phyloP scores from a whole-genome alignment of 2,797 vertebrate genomes.

The Hippocampus kuda region DNA sequence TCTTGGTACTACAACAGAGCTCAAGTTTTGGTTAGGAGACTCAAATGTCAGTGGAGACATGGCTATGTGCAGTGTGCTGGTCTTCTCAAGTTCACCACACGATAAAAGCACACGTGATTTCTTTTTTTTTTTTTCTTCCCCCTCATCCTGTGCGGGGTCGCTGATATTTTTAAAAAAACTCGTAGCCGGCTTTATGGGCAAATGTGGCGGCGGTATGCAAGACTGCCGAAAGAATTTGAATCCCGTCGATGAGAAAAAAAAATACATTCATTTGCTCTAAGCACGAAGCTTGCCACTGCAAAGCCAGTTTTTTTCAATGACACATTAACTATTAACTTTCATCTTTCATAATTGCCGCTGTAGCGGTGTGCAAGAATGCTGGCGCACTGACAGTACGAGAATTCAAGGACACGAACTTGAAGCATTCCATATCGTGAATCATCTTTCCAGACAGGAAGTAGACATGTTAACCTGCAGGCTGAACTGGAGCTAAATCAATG shows the following conservation, averaged over 20 bases:
- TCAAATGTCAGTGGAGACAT: not conserved
- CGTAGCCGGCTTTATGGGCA: not conserved
- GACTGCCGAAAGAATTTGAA: not conserved
- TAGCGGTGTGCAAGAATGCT: conserved; percentile 1
- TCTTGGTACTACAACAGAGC: too few species aligned
- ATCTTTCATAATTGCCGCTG: conserved; percentile 2
- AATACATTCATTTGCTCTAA: not conserved
- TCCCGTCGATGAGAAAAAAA: not conserved
- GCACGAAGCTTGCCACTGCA: not conserved
- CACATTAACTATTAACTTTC: conserved; percentile 3
- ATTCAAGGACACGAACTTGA: not conserved
- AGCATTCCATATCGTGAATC: conserved; percentile 1
- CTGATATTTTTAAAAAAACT: not conserved
- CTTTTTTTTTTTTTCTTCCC: not conserved
- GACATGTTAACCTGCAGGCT: not conserved
- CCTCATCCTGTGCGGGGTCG: not conserved
- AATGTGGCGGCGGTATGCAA: not conserved
- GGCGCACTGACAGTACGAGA: not conserved
- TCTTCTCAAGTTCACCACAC: not conserved
- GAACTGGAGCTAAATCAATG: not conserved
- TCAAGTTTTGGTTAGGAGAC: not conserved
- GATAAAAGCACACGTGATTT: not conserved
- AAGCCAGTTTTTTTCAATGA: conserved; percentile 1
- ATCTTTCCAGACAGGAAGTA: conserved; percentile 1
- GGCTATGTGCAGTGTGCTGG: not conserved